Base-by-base conservation (phyloP, 2,113 vertebrate species). In the Grus americana region DNA sequence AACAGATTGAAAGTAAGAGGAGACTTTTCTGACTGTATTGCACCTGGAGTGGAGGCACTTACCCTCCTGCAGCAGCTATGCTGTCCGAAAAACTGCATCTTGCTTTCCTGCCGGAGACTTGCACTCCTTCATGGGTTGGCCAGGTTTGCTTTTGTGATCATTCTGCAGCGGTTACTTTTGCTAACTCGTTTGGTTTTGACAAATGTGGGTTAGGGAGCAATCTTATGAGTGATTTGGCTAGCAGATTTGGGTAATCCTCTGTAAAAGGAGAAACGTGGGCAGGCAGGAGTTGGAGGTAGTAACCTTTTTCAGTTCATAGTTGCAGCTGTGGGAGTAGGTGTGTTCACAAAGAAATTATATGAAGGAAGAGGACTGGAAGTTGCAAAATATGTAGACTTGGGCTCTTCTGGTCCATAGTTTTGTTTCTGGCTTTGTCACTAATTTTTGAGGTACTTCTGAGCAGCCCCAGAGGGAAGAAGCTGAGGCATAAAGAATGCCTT, bases 61-160 rank as follows among this genome's bases (percentile, higher is more conserved):
- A 6, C 2, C 1, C 5, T 75, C 49, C 47, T 62, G 72, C n/a
- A 34, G 73, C 46, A 49, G 55, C 66, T 26, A 5, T 50, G 62
- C 65, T 78, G 40, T 30, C 66, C 8, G 5, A 5, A 30, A 32
- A 27, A 7, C 27, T 29, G 61, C 12, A 0, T 21, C 74, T n/a
- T 21, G 67, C 50, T 32, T 34, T 66, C 30, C 82, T 65, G 1
- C 46, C 18, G 4, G 67, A 6, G 49, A 21, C 2, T 3, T 12
- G 12, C 10, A 1, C 23, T 52, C 59, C 49, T 16, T 27, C 4
- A 10, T 50, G 66, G 46, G 27, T 23, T 46, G 72, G 42, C 40
- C 54, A 32, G 27, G 5, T 47, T 24, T 74, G 38, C 50, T 70
- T 12, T 20, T 10, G 38, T 27, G 21, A 4, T 44, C 0, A 0